phyloP scores from a whole-genome alignment of 2,113 vertebrate genomes.

The Ochotona princeps region DNA sequence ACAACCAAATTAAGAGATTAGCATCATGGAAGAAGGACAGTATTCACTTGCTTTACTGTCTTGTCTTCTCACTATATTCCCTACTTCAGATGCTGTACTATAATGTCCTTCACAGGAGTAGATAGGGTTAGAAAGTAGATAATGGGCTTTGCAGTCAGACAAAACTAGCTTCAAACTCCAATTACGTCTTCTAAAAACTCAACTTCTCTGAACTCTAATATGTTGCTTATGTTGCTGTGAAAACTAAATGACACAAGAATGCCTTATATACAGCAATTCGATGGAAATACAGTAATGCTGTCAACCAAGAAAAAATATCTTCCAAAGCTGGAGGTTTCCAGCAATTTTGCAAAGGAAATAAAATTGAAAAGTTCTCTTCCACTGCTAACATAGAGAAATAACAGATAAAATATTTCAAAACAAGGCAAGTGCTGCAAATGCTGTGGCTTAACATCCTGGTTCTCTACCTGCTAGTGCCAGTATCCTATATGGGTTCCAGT shows the following conservation, averaged over 20 bases:
- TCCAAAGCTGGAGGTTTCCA: neutral
- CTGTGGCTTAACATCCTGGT: too few relatives aligned
- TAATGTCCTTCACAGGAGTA: neutral
- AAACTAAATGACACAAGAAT: conserved; percentile 27
- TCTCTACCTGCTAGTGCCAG: too few relatives aligned
- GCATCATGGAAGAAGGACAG: neutral
- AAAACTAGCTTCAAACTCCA: neutral
- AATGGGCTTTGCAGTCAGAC: neutral
- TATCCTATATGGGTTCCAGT: too few relatives aligned
- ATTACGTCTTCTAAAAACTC: neutral
- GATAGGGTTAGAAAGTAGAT: neutral
- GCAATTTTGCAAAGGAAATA: neutral
- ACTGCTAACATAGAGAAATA: neutral
- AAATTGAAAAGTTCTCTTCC: neutral
- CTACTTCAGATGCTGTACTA: neutral
- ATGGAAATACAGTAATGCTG: neutral
- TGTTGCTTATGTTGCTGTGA: neutral
- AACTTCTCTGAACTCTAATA: neutral
- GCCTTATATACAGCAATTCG: neutral
- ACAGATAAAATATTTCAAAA: neutral
- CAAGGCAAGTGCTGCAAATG: too few relatives aligned
- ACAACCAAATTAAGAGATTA: neutral
- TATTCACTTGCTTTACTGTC: neutral
- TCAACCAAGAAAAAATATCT: neutral
- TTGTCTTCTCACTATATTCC: neutral